Evolutionary conservation across 2,888 invertebrate species (phyloP).

Genomic region (Gortyna flavago): DNA sequence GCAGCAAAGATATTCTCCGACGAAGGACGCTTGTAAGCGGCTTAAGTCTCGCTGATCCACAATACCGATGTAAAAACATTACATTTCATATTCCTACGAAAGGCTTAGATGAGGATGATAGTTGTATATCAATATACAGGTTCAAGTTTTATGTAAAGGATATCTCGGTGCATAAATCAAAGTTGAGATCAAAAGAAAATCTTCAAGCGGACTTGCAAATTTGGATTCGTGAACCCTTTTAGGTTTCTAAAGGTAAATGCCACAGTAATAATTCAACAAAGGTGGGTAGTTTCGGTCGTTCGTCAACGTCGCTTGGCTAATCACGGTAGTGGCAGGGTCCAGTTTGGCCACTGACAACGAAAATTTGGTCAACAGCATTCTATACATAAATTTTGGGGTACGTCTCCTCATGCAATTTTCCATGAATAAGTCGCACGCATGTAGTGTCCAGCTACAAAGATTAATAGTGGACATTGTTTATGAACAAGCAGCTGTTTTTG

Average conservation of each 20-base stretch:
- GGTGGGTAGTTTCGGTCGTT: constrained; percentile 67
- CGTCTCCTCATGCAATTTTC: constrained; percentile 65
- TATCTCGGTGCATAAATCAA: constrained; percentile 49
- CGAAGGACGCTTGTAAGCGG: constrained; percentile 69
- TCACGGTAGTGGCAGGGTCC: constrained; percentile 68
- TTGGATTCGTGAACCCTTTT: constrained; percentile 53
- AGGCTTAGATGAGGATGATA: constrained; percentile 17
- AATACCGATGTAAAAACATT: constrained; percentile 64
- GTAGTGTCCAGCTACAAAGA: constrained; percentile 51
- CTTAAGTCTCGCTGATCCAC: constrained; percentile 69
- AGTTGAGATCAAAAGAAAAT: constrained; percentile 62
- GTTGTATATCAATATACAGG: constrained; percentile 12
- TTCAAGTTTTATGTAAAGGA: constrained; percentile 15
- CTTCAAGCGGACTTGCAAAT: constrained; percentile 59
- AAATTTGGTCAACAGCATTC: constrained; percentile 69
- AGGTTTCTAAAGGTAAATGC: constrained; percentile 57
- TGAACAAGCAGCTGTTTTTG: constrained; percentile 34
- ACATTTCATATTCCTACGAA: constrained; percentile 43
- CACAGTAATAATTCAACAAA: constrained; percentile 67
- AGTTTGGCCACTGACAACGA: constrained; percentile 71
- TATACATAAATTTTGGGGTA: constrained; percentile 70
- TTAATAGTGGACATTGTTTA: constrained; percentile 49
- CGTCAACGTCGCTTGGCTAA: constrained; percentile 76
- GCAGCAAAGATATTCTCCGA: constrained; percentile 62
- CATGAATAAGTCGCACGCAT: constrained; percentile 46